Base-by-base conservation (phyloP, 2,113 vertebrate species). In the Xenotilapia longispinis region DNA sequence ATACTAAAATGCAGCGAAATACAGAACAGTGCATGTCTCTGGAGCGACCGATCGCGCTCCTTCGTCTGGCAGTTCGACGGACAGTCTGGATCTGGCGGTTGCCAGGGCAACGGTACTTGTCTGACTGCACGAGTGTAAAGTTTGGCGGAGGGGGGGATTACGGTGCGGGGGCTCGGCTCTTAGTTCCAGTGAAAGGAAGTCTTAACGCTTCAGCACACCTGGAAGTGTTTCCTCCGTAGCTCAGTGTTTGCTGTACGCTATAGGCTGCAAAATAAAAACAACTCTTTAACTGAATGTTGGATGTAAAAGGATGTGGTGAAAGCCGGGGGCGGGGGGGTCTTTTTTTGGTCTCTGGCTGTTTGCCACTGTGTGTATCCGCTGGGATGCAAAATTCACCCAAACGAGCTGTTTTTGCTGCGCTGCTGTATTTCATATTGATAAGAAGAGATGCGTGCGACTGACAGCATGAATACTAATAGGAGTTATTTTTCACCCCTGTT, bases 381-480 rank as follows among this genome's bases (percentile, higher is more conserved):
- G 81, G 83, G 38, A 42, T 19, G 49, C 87, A 33, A 85, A 53
- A 89, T 65, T 85, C 87, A 60, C 78, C 54, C 81, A 65, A 88
- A 91, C 85, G 87, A 87, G 88, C 81, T 87, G 65, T 60, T 84
- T 58, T 15, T 88, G 53, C 26, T n/a, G 87, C 28, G 9, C 6
- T 42, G 57, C 49, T 81, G 84, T 84, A 79, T 89, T 85, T 92
- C 55, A 91, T 90, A 79, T 91, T 89, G 80, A 93, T 89, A 84
- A 84, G 79, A 26, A 23, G 49, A 58, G 87, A 91, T 87, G 90
- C 82, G 82, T 86, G 80, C 80, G 54, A 90, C 83, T 89, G 89
- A 89, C 83, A 84, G 85, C 83, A 79, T 85, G 89, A 93, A 92
- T 89, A 87, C 84, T 88, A 88, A 92, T 90, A 47, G 3, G 38